These are phyloP conservation scores for Brotogeris chrysoptera DNA, from an alignment of 2,797 vertebrate genomes.

Conservation along the genomic window DNA sequence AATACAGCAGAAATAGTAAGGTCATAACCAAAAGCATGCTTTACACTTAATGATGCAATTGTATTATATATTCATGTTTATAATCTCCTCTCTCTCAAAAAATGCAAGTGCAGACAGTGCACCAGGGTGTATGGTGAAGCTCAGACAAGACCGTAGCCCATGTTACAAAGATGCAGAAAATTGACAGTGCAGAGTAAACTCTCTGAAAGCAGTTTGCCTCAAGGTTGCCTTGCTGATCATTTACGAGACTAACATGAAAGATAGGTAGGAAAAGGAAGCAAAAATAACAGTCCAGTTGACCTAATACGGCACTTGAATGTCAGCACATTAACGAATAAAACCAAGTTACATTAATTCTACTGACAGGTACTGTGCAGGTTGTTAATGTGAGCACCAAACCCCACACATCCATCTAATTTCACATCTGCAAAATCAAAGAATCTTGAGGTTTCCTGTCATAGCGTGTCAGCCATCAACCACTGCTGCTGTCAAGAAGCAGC, in stretches of 20 bases:
- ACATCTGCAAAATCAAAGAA: neutral
- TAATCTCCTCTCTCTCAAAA: neutral
- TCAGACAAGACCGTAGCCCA: neutral
- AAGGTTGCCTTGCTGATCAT: neutral
- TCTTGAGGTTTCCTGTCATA: neutral
- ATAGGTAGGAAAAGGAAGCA: neutral
- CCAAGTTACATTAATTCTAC: neutral
- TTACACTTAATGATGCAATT: neutral
- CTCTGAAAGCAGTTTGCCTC: neutral
- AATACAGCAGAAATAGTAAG: neutral
- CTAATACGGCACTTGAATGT: neutral
- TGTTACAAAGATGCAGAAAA: neutral
- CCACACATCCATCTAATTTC: neutral
- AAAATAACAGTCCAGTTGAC: neutral
- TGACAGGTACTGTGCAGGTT: fast-evolving
- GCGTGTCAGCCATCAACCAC: neutral
- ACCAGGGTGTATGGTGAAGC: neutral
- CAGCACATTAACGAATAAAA: neutral
- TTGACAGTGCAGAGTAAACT: neutral
- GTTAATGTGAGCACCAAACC: fast-evolving
- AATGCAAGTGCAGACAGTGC: neutral
- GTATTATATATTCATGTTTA: neutral
- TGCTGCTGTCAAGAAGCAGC: neutral
- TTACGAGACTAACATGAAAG: neutral
- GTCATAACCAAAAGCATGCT: neutral